phyloP scores from a whole-genome alignment of 2,797 vertebrate species.

The Alosa sapidissima region DNA sequence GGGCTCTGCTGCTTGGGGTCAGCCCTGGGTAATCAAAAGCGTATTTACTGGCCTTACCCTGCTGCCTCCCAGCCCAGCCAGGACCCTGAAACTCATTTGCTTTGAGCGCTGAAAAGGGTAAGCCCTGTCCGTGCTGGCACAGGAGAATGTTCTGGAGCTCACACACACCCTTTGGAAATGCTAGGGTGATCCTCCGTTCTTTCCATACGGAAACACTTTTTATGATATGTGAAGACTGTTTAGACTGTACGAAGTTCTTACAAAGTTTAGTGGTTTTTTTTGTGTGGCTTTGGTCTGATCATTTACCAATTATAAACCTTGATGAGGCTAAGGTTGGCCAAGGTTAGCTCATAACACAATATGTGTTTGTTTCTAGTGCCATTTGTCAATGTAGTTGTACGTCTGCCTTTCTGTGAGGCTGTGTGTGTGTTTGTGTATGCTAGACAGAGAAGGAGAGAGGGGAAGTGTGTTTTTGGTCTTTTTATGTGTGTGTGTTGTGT shows the following conservation, averaged over 20 bases:
- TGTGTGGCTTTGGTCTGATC: not conserved
- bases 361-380: no score
- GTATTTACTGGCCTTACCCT: slow-evolving; percentile 62
- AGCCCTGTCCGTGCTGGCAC: slow-evolving; percentile 42
- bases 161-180: slow-evolving; percentile 20
- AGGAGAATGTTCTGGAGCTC: slow-evolving; percentile 50
- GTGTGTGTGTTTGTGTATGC: not conserved
- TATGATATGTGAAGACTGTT: not conserved
- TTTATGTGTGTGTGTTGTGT: not conserved
- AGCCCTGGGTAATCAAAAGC: slow-evolving; percentile 61
- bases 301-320: not conserved
- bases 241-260: not conserved
- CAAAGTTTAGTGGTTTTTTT: not conserved
- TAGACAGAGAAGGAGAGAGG: not conserved
- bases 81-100: slow-evolving; percentile 61
- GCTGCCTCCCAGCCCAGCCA: slow-evolving; percentile 48
- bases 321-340: not conserved
- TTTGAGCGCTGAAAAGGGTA: slow-evolving; percentile 51
- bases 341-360: no score
- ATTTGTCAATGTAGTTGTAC: no score
- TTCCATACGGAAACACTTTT: not conserved
- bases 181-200: not conserved
- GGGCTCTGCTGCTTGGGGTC: slow-evolving; percentile 48
- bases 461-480: not conserved
- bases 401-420: not conserved